A percentile compares a stretch with the other conserved stretches of the same genome.
These are phyloP conservation scores for Marmota monax DNA, from an alignment of 2,113 vertebrate species.

Conservation along the genomic window DNA sequence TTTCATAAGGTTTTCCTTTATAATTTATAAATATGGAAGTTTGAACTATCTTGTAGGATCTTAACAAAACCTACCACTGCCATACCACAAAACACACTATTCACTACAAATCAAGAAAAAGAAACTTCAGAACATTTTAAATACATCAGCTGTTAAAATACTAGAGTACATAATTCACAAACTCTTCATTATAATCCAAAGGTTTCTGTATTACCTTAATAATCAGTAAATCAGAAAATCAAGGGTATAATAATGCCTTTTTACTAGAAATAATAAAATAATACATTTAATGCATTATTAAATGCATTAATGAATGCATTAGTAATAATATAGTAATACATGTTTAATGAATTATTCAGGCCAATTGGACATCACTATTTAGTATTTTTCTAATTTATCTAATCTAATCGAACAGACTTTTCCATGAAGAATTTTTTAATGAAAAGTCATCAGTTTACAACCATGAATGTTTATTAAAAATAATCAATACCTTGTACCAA, in stretches of 20 bases:
- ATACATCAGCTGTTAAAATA: neutral
- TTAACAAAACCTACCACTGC: neutral
- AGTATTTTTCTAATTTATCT: constrained; percentile 43
- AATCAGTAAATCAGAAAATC: neutral
- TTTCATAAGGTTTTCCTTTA: neutral
- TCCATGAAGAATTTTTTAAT: constrained; percentile 61
- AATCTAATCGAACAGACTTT: constrained; percentile 7
- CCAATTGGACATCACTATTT: neutral
- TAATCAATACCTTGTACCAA: constrained; percentile 39
- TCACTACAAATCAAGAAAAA: neutral
- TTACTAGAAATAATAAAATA: neutral
- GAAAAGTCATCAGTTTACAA: constrained; percentile 50
- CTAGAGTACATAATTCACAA: neutral
- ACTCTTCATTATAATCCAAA: neutral
- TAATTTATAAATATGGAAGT: constrained; percentile 29
- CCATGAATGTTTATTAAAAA: constrained; percentile 52
- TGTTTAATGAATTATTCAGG: constrained; percentile 48
- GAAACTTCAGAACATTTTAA: constrained; percentile 24
- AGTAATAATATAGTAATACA: neutral
- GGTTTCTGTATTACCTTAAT: neutral
- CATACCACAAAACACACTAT: neutral
- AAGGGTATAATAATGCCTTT: neutral
- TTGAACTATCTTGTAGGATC: neutral
- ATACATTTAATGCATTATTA: neutral
- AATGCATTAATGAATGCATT: neutral